Evolutionary conservation across 2,113 vertebrate species (phyloP), one percentile per base, ranked within the genome.

Genomic region (Podilymbus podiceps): DNA sequence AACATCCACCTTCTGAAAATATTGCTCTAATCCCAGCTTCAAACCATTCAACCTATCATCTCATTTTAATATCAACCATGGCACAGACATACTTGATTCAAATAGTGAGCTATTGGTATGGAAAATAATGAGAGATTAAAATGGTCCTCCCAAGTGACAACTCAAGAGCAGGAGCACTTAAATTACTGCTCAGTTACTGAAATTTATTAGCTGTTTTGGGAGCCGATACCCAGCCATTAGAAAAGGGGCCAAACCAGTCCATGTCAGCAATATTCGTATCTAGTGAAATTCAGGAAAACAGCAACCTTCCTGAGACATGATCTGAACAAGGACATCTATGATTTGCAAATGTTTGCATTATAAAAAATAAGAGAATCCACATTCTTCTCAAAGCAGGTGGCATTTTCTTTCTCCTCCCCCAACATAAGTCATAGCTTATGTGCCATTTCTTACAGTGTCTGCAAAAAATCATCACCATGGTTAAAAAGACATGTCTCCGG

Each of bases 351-450:
- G 59, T 89, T 92, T 93, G 72, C 6, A 2, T 75, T 80, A 67
- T 22, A 81, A 95, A 93, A 60, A 88, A 96, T 38, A 38, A 38
- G 38, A 96, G 42, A 85, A 90, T 77, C 15, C 50, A 81, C 71
- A 85, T 91, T 91, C 55, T 85, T 94, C 94, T 93, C 42, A 89
- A 89, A 96, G 64, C 46, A 63, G 52, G 38, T 18, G 31, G 46
- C 38, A 62, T 87, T 91, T 96, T 92, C 71, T 55, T 58, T 73
- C 15, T 22, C 64, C 30, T 64, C 59, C 60, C 42, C 38, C 79
- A 71, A 72, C 31, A 5, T 72, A 84, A 93, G 63, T 33, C 30
- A 35, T 67, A 88, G 31, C 56, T 95, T 84, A 50, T 69, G 42
- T 50, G 31, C 63, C 64, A 74, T 88, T 80, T 82, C 79, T 68